phyloP scores from a whole-genome alignment of 2,113 vertebrate genomes.

The Channa maculata region DNA sequence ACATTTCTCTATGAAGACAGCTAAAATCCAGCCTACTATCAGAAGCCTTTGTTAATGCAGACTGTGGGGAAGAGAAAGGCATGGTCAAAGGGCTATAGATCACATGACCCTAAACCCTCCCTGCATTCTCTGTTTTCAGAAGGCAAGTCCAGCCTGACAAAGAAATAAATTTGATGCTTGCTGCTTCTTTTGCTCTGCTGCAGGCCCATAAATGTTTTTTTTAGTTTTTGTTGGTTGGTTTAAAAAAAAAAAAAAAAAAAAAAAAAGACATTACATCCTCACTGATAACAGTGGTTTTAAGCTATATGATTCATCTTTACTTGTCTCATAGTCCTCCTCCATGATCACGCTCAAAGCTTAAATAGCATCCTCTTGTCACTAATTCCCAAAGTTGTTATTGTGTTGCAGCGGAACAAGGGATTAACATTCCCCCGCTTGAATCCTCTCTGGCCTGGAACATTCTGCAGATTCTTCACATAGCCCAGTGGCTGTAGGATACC shows the following conservation, averaged over 20 bases:
- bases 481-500: constrained; percentile 42
- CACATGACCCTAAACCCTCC: constrained; percentile 23
- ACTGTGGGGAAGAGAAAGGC: neutral
- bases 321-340: neutral
- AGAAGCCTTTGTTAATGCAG: constrained; percentile 28
- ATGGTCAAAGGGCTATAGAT: constrained; percentile 26
- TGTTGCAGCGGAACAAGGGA: constrained; percentile 57
- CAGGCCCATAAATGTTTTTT: neutral
- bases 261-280: too few species aligned
- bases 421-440: constrained; percentile 70
- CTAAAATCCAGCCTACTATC: constrained; percentile 37
- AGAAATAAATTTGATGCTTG: neutral
- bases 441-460: constrained; percentile 67
- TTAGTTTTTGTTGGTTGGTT: too few species aligned
- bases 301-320: neutral
- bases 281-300: neutral
- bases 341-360: constrained; percentile 25
- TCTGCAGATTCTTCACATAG: constrained; percentile 75
- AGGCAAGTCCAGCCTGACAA: constrained; percentile 1
- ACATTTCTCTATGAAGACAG: constrained; percentile 1
- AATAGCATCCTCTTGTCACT: constrained; percentile 6
- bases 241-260: too few species aligned
- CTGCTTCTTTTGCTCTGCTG: neutral
- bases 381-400: constrained; percentile 61
- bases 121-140: neutral